Percentiles rank a stretch among this genome's conserved stretches.
Evolutionary conservation across 1,140 invertebrate species (phyloP).

Genomic region (Globodera ellingtonae): DNA sequence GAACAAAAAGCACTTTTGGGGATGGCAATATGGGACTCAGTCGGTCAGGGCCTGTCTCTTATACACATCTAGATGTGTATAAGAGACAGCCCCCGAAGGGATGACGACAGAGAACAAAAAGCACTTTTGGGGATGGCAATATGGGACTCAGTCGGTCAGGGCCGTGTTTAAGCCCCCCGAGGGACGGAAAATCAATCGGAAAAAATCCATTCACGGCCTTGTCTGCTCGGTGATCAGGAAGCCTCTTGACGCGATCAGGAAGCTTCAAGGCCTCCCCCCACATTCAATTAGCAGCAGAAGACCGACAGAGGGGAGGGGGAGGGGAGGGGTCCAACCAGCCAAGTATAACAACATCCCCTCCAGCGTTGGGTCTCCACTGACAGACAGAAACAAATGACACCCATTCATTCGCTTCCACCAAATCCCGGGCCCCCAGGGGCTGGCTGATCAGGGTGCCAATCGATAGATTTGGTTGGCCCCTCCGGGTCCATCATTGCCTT

Average conservation of each 20-base stretch:
- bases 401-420: neutral
- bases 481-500: neutral
- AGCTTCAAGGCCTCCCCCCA: neutral
- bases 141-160: neutral
- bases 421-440: neutral
- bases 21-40: neutral
- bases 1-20: neutral
- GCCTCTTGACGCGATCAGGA: neutral
- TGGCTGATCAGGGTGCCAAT: neutral
- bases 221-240: neutral
- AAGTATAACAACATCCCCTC: neutral
- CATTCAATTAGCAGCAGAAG: neutral
- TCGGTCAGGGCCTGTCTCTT: too few relatives aligned
- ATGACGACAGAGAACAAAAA: neutral
- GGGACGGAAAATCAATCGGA: neutral
- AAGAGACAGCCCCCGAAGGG: too few relatives aligned
- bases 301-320: neutral
- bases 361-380: neutral
- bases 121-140: neutral
- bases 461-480: neutral
- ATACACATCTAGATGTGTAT: too few relatives aligned
- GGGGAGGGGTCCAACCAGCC: too few relatives aligned
- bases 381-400: constrained; percentile 18
- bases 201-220: neutral
- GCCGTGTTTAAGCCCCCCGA: neutral